Percentiles rank a stretch among this genome's conserved stretches.
Conservation (phyloP, 1,140 invertebrate genomes). For the Dreissena rostriformis region DNA sequence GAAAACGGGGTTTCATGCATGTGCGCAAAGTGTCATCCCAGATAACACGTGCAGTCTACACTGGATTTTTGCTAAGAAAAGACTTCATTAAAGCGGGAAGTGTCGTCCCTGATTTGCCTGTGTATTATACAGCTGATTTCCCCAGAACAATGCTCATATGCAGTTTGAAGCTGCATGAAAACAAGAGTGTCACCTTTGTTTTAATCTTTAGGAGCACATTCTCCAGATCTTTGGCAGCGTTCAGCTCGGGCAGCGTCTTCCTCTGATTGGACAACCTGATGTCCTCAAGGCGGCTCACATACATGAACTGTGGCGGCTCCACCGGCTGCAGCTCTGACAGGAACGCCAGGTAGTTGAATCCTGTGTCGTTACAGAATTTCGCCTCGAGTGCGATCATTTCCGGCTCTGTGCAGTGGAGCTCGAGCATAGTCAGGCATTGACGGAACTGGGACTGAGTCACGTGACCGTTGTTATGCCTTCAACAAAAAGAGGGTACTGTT, state of each 20-base stretch:
- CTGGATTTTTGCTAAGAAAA: too few relatives aligned
- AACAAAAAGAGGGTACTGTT: slow-evolving; percentile 21
- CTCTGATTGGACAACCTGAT: slow-evolving; percentile 71
- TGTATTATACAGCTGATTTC: too few relatives aligned
- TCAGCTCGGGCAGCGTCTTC: slow-evolving; percentile 71
- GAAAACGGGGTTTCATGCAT: too few relatives aligned
- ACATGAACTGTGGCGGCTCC: slow-evolving; percentile 72
- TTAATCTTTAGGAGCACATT: slow-evolving; percentile 78
- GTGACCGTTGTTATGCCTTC: slow-evolving; percentile 80
- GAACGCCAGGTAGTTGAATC: slow-evolving; percentile 80
- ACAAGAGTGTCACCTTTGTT: slow-evolving; percentile 73
- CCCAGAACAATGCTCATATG: too few relatives aligned
- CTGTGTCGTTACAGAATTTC: slow-evolving; percentile 78
- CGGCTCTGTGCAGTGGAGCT: slow-evolving; percentile 72
- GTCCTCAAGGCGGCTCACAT: slow-evolving; percentile 75
- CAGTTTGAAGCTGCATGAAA: too few relatives aligned
- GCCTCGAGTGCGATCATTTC: slow-evolving; percentile 78
- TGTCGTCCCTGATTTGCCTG: too few relatives aligned
- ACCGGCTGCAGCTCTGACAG: slow-evolving; percentile 74
- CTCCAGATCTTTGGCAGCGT: slow-evolving; percentile 73
- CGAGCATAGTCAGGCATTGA: slow-evolving; percentile 79
- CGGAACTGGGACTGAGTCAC: slow-evolving; percentile 79
- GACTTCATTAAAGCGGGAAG: too few relatives aligned
- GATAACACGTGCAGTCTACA: too few relatives aligned
- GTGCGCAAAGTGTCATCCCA: too few relatives aligned